phyloP scores from a whole-genome alignment of 2,797 vertebrate genomes.

The Anniella stebbinsi region DNA sequence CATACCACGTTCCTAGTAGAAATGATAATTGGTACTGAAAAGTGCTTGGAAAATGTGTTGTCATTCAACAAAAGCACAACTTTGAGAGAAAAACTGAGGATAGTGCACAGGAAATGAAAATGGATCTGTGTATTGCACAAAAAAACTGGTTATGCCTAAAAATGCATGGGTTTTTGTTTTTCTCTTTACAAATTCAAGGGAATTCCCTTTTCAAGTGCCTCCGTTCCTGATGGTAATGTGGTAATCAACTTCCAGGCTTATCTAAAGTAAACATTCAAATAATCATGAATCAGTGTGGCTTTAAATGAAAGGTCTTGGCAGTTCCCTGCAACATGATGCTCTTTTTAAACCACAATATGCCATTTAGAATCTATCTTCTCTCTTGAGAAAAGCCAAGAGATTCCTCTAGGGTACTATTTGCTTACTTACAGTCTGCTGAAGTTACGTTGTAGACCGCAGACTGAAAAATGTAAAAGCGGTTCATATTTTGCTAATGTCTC shows the following conservation, averaged over 20 bases:
- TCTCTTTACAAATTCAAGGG: background rate
- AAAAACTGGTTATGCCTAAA: background rate
- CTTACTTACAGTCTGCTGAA: slow-evolving; percentile 2
- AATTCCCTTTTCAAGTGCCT: background rate
- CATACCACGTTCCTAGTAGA: background rate
- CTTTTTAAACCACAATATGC: slow-evolving; percentile 20
- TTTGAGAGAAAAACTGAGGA: background rate
- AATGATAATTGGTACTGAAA: background rate
- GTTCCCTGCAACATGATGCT: background rate
- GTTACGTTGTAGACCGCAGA: background rate
- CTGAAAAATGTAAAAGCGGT: slow-evolving; percentile 18
- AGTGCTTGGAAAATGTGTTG: background rate
- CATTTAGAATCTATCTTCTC: background rate
- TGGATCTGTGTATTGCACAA: background rate
- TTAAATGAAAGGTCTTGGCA: background rate
- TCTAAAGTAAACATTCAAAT: slow-evolving; percentile 1
- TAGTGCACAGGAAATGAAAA: background rate
- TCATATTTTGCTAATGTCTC: background rate
- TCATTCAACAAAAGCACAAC: background rate
- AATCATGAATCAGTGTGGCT: slow-evolving; percentile 15
- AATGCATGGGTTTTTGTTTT: background rate
- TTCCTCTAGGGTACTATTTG: background rate
- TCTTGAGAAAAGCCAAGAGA: background rate
- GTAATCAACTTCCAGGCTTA: background rate
- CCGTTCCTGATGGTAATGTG: background rate